Evolutionary conservation across 2,797 vertebrate genomes (phyloP).

Genomic region (Gymnothorax javanicus): DNA sequence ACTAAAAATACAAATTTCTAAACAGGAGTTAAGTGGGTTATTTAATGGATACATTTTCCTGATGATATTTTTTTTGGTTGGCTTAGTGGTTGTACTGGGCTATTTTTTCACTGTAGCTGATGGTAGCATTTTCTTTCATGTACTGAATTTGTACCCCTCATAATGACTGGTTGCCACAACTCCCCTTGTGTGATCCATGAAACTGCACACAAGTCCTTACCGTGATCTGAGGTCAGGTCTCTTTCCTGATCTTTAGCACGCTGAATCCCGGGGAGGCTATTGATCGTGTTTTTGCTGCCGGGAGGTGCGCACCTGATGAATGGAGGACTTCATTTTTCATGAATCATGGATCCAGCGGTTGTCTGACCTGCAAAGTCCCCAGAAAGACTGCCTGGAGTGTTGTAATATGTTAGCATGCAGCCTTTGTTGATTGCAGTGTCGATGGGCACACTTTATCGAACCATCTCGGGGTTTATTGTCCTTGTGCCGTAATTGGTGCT

Average conservation of each 20-base stretch:
- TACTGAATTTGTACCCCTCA: not conserved
- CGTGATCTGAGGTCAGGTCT: not conserved
- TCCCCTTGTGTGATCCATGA: not conserved
- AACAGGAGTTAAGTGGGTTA: not conserved
- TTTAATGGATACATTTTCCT: not conserved
- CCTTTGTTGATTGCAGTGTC: not conserved
- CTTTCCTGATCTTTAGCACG: not conserved
- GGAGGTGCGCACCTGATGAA: not conserved
- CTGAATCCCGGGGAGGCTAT: not conserved
- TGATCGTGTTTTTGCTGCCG: slow-evolving; percentile 16
- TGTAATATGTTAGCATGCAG: not conserved
- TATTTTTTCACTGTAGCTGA: not conserved
- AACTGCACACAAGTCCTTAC: not conserved
- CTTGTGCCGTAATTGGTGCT: not conserved
- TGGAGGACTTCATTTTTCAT: not conserved
- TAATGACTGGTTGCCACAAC: not conserved
- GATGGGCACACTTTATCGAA: not conserved
- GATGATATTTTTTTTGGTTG: not conserved
- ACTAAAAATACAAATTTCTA: not conserved
- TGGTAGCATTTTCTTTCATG: not conserved
- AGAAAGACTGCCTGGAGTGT: not conserved
- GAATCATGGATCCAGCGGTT: slow-evolving; percentile 7
- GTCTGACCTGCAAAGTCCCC: not conserved
- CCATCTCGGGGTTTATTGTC: not conserved
- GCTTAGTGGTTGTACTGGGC: not conserved